Conservation (phyloP, 2,797 vertebrate genomes). For the Peromyscus aztecus region DNA sequence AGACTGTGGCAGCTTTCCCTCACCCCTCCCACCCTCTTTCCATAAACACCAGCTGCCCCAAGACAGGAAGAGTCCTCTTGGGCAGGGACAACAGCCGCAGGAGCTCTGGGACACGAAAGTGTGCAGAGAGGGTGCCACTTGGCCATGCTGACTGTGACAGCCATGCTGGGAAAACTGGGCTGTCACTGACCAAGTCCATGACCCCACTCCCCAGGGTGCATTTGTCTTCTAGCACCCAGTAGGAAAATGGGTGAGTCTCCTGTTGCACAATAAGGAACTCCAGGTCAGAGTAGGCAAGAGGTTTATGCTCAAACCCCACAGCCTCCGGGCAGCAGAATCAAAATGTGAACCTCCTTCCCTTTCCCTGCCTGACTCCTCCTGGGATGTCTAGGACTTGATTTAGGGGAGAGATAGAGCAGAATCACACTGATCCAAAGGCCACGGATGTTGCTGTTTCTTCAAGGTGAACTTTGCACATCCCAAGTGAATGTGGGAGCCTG, state of each 20-base stretch:
- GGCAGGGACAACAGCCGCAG: not conserved
- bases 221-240: not conserved
- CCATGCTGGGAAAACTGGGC: not conserved
- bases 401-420: not conserved
- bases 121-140: not conserved
- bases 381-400: not conserved
- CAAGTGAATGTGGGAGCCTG: not conserved
- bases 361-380: not conserved
- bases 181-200: not conserved
- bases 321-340: not conserved
- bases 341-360: not conserved
- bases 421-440: not conserved
- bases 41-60: constrained; percentile 65
- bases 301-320: not conserved
- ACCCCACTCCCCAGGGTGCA: not conserved
- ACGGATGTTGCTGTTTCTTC: not conserved
- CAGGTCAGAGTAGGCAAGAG: not conserved
- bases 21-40: constrained; percentile 37
- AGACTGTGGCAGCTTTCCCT: not conserved
- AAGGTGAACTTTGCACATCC: not conserved
- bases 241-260: fast-evolving
- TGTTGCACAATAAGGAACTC: not conserved
- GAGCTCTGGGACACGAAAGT: not conserved
- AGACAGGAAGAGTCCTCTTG: constrained; percentile 39
- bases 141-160: not conserved